Evolutionary conservation across 2,888 invertebrate species (phyloP).

Genomic region (Cantharis rustica): DNA sequence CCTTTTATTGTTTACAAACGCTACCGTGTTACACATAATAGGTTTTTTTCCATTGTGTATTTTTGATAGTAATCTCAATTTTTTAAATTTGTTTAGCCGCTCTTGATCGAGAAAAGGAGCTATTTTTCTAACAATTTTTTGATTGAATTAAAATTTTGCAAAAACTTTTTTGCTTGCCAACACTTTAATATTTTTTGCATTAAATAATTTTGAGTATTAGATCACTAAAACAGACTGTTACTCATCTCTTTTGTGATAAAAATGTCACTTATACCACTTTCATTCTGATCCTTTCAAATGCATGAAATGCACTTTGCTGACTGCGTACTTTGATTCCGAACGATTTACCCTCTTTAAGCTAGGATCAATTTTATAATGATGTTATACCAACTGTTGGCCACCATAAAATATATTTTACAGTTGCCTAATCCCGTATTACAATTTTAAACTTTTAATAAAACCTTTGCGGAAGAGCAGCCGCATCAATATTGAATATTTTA

Average conservation of each 20-base stretch:
- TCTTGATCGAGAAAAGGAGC: not conserved
- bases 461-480: not conserved
- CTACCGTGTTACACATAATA: not conserved
- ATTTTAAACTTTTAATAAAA: not conserved
- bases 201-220: too few species aligned
- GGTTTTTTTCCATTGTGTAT: not conserved
- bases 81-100: not conserved
- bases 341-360: not conserved
- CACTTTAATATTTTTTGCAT: too few species aligned
- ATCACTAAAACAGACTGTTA: too few species aligned
- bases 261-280: not conserved
- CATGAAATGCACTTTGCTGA: not conserved
- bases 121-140: too few species aligned
- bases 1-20: not conserved
- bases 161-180: too few species aligned
- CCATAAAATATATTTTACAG: not conserved
- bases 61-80: not conserved
- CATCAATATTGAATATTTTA: not conserved
- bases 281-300: not conserved
- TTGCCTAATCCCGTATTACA: not conserved
- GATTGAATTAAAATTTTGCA: too few species aligned
- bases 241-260: not conserved
- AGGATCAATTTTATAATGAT: not conserved
- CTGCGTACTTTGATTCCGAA: not conserved
- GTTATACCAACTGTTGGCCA: not conserved